These are phyloP conservation scores for Falco cherrug DNA, from an alignment of 2,797 vertebrate species.

Conservation along the genomic window DNA sequence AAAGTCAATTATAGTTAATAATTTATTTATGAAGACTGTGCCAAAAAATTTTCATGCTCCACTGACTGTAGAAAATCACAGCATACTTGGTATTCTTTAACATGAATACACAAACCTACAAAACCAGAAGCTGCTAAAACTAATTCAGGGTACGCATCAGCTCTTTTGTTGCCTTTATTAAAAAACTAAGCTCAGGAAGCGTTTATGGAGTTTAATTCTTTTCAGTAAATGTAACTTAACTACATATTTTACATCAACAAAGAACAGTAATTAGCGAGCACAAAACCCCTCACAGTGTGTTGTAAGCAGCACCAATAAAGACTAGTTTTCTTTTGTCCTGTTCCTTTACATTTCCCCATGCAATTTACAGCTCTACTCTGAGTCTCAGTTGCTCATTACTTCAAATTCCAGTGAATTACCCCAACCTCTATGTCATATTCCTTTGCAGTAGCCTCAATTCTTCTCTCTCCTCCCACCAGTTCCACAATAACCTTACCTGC, in stretches of 20 bases:
- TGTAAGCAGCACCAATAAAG: background rate
- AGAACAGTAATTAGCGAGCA: background rate
- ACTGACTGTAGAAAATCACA: background rate
- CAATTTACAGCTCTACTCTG: background rate
- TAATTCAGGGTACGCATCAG: background rate
- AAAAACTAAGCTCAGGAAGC: background rate
- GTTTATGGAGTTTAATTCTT: background rate
- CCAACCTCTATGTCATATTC: background rate
- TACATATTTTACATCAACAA: background rate
- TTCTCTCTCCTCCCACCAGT: background rate
- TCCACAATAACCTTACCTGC: background rate
- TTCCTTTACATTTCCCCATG: background rate
- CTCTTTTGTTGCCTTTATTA: background rate
- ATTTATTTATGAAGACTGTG: background rate
- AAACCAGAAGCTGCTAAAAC: background rate
- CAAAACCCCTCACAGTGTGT: background rate
- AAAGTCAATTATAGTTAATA: background rate
- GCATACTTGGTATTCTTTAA: background rate
- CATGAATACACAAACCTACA: background rate
- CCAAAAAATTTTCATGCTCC: background rate
- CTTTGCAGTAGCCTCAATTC: background rate
- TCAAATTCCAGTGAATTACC: background rate
- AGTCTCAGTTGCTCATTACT: background rate
- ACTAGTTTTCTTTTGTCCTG: background rate
- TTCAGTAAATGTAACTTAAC: background rate